A percentile compares a stretch with the other conserved stretches of the same genome.
These are phyloP conservation scores for Tuberolachnus salignus DNA, from an alignment of 2,888 invertebrate species.

Conservation along the genomic window DNA sequence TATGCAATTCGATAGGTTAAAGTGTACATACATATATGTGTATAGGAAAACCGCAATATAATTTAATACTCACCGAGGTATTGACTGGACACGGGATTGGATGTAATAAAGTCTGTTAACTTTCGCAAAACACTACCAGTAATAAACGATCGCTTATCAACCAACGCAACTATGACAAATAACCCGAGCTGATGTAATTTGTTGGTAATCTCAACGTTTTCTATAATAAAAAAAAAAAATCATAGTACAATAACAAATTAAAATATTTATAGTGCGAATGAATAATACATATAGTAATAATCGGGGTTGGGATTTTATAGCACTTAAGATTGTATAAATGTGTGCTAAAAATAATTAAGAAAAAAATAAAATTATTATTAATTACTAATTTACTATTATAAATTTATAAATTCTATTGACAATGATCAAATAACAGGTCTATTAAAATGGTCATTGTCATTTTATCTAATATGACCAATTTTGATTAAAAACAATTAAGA, in stretches of 20 bases:
- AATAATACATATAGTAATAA: too few species aligned
- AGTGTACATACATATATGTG: background rate
- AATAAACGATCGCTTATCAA: conserved; percentile 65
- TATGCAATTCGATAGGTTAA: background rate
- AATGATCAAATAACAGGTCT: too few species aligned
- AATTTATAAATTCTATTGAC: too few species aligned
- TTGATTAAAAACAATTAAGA: too few species aligned
- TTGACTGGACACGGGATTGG: conserved; percentile 66
- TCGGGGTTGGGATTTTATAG: too few species aligned
- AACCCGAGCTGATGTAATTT: conserved; percentile 66
- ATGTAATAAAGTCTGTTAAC: conserved; percentile 67
- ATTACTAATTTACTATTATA: too few species aligned
- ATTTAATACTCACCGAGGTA: conserved; percentile 68
- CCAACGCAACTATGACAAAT: conserved; percentile 68
- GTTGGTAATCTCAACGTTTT: conserved; percentile 62
- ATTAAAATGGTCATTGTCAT: too few species aligned
- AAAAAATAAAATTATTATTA: too few species aligned
- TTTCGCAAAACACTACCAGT: conserved; percentile 67
- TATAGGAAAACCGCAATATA: background rate
- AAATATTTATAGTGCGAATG: too few species aligned
- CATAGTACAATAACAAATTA: background rate
- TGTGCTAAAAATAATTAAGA: too few species aligned
- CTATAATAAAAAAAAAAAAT: conserved; percentile 60
- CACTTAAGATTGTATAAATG: too few species aligned
- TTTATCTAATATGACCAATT: too few species aligned